Base-by-base conservation (phyloP, 2,888 invertebrate species). In the Heteromurus nitidus region DNA sequence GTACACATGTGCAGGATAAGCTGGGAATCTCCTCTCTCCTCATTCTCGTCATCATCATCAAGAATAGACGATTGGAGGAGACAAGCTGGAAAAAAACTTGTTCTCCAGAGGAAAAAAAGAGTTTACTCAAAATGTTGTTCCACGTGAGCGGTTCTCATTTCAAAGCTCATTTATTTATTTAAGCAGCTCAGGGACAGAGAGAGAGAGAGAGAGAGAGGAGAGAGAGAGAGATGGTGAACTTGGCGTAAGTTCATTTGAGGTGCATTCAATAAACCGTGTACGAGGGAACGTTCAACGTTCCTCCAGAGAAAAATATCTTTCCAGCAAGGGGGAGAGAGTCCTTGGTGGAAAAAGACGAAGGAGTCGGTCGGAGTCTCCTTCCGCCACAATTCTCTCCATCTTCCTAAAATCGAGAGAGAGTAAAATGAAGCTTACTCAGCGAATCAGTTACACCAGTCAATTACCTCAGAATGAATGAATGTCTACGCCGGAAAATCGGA, bases 371-470 rank as follows among this genome's bases (percentile, higher is more conserved):
- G 36, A 36, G 9, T 36, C 36, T 36, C 36, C 36, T 36, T 36
- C 36, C 9, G 9, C 13, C 36, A 13, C 36, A 36, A 36, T 36
- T 36, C 36, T 36, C 36, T 13, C 36, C 9, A 36, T 53, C 20
- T 53, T 18, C 50, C 22, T 18, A 53, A 13, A 9, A 53, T 18
- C 20, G 53, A 2, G 1, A 53, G n/a, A n/a, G n/a, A n/a, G n/a
- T n/a, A n/a, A n/a, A n/a, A 7, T n/a, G 22, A 28, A 58, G 58
- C 58, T 58, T 24, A 26, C 24, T 58, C 58, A 58, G 58, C 58
- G 26, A 58, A 58, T 26, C 58, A 58, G 58, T 7, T 28, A 58
- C 16, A 58, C 58, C 36, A 36, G 13, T 36, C 9, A 36, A 36
- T 7, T 36, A 7, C 36, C 36, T 36, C 30, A n/a, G n/a, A n/a